Conservation (phyloP, 2,113 vertebrate genomes). For the Cyanistes caeruleus region DNA sequence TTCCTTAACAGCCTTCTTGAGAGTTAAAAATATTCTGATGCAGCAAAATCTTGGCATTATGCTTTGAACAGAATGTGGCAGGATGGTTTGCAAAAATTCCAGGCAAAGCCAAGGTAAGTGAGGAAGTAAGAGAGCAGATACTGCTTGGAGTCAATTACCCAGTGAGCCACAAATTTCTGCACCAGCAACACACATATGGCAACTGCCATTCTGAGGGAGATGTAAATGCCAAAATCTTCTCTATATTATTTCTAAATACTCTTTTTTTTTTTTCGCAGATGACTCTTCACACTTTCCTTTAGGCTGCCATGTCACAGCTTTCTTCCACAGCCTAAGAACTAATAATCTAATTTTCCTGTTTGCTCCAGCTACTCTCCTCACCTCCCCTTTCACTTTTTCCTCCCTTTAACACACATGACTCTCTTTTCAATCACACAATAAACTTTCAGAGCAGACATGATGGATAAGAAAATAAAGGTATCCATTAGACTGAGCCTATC, state of each 20-base stretch:
- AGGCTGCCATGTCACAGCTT: neutral
- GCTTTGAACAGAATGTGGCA: constrained; percentile 1
- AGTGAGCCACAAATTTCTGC: neutral
- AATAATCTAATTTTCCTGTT: neutral
- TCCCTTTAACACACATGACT: neutral
- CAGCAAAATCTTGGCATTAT: neutral
- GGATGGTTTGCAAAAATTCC: neutral
- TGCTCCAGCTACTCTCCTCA: neutral
- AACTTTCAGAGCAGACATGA: neutral
- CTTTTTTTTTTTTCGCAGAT: neutral
- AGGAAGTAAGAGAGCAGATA: neutral
- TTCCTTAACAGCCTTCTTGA: neutral
- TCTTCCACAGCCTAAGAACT: neutral
- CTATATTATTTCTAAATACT: neutral
- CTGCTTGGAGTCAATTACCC: neutral
- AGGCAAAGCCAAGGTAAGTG: neutral
- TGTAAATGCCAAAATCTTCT: neutral
- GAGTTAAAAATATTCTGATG: constrained; percentile 8
- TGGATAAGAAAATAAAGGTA: neutral
- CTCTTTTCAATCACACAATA: neutral
- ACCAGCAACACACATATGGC: neutral
- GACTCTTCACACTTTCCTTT: neutral
- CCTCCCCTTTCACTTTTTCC: neutral
- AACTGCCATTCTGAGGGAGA: neutral
- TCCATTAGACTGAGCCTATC: neutral